phyloP scores from a whole-genome alignment of 2,888 invertebrate genomes.

The Heterodera filipjevi region DNA sequence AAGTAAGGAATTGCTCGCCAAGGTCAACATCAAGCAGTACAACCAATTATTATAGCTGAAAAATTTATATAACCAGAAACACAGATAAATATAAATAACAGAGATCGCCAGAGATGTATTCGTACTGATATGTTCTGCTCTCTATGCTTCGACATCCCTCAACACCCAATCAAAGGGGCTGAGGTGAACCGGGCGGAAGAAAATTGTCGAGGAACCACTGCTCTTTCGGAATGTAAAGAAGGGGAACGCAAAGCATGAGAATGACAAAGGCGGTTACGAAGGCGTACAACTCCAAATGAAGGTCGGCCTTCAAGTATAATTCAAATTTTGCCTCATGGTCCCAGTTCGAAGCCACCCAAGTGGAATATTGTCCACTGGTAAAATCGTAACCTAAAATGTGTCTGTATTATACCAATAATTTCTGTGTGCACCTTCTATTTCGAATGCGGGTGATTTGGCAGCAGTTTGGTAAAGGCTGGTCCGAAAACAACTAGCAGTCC shows the following conservation, averaged over 20 bases:
- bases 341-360: slow-evolving; percentile 59
- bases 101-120: neutral
- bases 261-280: slow-evolving; percentile 34
- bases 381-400: slow-evolving; percentile 41
- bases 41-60: too few relatives aligned
- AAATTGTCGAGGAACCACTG: slow-evolving; percentile 40
- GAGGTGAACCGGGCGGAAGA: slow-evolving; percentile 34
- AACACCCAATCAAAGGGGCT: slow-evolving; percentile 28
- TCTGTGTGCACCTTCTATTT: slow-evolving; percentile 40
- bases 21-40: too few relatives aligned
- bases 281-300: slow-evolving; percentile 41
- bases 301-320: slow-evolving; percentile 49
- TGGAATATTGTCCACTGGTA: slow-evolving; percentile 47
- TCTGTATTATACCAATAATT: neutral
- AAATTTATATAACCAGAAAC: too few relatives aligned
- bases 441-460: slow-evolving; percentile 57
- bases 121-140: neutral
- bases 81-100: neutral
- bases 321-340: slow-evolving; percentile 43
- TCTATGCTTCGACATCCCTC: neutral
- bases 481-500: slow-evolving; percentile 49
- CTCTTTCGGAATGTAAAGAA: slow-evolving; percentile 34
- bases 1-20: too few relatives aligned
- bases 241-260: slow-evolving; percentile 30
- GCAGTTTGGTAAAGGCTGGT: slow-evolving; percentile 43